phyloP scores from a whole-genome alignment of 2,888 invertebrate species.

The Andricus curvator region DNA sequence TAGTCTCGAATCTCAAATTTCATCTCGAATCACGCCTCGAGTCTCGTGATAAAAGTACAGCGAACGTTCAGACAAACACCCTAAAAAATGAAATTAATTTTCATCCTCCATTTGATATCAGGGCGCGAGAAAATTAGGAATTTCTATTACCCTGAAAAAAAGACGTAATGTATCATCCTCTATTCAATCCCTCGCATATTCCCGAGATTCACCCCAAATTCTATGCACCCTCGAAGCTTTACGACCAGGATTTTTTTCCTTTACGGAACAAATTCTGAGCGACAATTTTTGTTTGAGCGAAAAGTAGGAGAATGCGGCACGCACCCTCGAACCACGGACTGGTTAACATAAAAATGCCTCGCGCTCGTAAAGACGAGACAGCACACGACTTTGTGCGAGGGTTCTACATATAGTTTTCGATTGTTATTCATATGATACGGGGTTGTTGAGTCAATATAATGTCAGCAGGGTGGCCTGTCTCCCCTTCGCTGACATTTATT shows the following conservation, averaged over 20 bases:
- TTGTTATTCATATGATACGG: slow-evolving; percentile 71
- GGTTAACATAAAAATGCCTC: slow-evolving; percentile 74
- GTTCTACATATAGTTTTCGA: slow-evolving; percentile 67
- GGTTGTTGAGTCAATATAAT: slow-evolving; percentile 62
- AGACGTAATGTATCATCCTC: slow-evolving; percentile 25
- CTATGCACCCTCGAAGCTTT: slow-evolving; percentile 60
- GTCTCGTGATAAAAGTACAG: too few relatives aligned
- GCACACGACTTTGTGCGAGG: slow-evolving; percentile 54
- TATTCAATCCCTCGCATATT: slow-evolving; percentile 52
- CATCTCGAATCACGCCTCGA: too few relatives aligned
- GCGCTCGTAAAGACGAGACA: slow-evolving; percentile 64
- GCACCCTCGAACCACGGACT: slow-evolving; percentile 51
- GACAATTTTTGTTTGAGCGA: slow-evolving; percentile 65
- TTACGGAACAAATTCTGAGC: slow-evolving; percentile 67
- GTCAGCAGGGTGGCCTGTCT: slow-evolving; percentile 54
- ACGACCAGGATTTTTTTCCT: slow-evolving; percentile 58
- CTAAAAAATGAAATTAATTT: neutral
- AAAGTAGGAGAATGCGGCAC: slow-evolving; percentile 45
- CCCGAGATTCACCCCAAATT: slow-evolving; percentile 53
- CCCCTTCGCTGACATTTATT: slow-evolving; percentile 43
- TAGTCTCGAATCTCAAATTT: too few relatives aligned
- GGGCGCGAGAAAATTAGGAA: slow-evolving; percentile 13
- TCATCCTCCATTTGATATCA: neutral
- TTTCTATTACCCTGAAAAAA: slow-evolving; percentile 6
- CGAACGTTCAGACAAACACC: too few relatives aligned